A percentile compares a stretch with the other conserved stretches of the same genome.
phyloP scores from a whole-genome alignment of 2,113 vertebrate genomes.

The Nannobrachium achirus region DNA sequence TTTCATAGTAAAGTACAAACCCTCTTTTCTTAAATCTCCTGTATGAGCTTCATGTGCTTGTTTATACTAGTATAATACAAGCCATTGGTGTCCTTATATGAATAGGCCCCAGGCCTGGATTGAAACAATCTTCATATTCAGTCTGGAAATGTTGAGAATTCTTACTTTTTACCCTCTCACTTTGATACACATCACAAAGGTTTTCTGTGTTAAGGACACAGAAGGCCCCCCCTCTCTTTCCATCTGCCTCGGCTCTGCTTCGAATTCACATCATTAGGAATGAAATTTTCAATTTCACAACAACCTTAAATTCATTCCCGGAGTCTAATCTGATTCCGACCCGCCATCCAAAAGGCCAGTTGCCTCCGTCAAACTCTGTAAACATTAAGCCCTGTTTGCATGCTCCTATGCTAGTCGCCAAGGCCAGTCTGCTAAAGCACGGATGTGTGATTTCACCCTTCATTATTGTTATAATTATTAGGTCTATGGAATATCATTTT shows the following conservation, averaged over 20 bases:
- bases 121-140: conserved; percentile 52
- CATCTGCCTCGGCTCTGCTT: conserved; percentile 31
- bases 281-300: conserved; percentile 48
- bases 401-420: conserved; percentile 18
- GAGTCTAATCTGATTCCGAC: conserved; percentile 23
- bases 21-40: conserved; percentile 14
- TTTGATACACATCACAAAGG: conserved; percentile 50
- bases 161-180: not conserved
- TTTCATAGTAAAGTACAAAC: conserved; percentile 23
- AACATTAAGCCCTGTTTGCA: conserved; percentile 12
- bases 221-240: conserved; percentile 26
- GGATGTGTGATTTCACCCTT: conserved; percentile 9
- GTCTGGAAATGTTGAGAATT: conserved; percentile 28
- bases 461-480: conserved; percentile 18
- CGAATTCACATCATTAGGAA: conserved; percentile 34
- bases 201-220: conserved; percentile 46
- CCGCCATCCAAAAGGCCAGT: conserved; percentile 1
- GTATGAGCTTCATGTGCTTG: conserved; percentile 28
- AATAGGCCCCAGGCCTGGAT: conserved; percentile 7
- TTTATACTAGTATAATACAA: conserved; percentile 45
- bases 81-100: conserved; percentile 44
- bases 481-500: conserved; percentile 15
- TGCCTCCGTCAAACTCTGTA: not conserved
- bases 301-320: conserved; percentile 24
- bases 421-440: conserved; percentile 7